Conservation (phyloP, 2,113 vertebrate genomes). For the Solenodon paradoxus region DNA sequence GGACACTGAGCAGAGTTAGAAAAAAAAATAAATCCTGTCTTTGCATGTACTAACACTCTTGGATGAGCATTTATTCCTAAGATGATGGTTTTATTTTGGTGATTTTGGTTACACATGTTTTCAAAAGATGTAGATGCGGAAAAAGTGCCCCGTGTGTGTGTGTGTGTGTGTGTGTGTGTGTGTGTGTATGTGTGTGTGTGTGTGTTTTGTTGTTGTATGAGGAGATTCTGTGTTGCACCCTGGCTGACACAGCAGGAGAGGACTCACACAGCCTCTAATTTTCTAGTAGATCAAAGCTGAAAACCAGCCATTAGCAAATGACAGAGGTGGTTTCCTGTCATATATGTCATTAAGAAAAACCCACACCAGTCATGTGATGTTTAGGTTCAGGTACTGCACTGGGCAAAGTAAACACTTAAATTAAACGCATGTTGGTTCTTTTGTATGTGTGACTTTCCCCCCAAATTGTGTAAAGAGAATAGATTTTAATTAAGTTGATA, state of each 20-base stretch:
- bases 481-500: background rate
- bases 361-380: background rate
- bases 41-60: background rate
- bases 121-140: background rate
- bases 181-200: background rate
- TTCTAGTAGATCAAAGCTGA: conserved; percentile 50
- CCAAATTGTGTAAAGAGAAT: background rate
- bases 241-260: background rate
- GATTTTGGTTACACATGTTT: background rate
- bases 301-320: conserved; percentile 40
- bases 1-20: background rate
- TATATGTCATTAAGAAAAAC: conserved; percentile 55
- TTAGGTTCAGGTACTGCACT: background rate
- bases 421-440: background rate
- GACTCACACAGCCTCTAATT: conserved; percentile 47
- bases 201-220: no score
- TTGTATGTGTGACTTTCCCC: background rate
- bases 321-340: conserved; percentile 37
- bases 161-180: background rate
- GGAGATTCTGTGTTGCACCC: background rate
- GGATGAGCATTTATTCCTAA: background rate
- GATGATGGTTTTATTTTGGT: background rate
- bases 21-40: background rate
- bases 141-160: background rate
- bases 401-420: conserved; percentile 17